These are phyloP conservation scores for Leucoraja ocellata DNA, from an alignment of 2,797 vertebrate genomes.

Conservation along the genomic window DNA sequence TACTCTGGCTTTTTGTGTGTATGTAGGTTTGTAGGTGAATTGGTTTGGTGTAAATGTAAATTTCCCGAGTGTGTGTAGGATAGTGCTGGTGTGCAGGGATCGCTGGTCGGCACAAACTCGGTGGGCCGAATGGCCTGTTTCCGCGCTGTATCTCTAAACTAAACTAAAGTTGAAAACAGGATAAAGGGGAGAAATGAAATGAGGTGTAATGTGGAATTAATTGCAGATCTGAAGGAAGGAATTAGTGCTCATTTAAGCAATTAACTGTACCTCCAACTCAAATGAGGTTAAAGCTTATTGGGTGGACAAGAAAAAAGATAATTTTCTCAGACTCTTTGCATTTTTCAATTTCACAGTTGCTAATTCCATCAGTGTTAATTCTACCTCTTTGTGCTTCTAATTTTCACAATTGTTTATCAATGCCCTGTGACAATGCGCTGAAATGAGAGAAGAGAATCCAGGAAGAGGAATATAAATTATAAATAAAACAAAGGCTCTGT, in stretches of 20 bases:
- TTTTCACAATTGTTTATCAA: not conserved
- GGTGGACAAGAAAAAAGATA: not conserved
- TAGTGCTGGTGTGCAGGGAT: no score
- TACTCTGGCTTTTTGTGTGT: no score
- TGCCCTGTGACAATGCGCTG: conserved; percentile 13
- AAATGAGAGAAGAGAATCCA: not conserved
- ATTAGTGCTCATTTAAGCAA: not conserved
- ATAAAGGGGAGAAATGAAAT: not conserved
- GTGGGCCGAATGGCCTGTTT: no score
- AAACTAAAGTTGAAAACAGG: not conserved
- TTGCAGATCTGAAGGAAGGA: not conserved
- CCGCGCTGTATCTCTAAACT: no score
- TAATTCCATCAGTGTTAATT: conserved; percentile 21
- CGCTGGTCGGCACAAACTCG: no score
- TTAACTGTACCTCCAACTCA: not conserved
- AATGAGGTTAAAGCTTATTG: not conserved
- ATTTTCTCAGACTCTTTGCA: not conserved
- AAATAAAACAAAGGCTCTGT: conserved; percentile 12
- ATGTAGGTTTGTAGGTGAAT: no score
- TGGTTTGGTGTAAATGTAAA: no score
- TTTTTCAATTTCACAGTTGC: not conserved
- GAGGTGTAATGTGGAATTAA: not conserved
- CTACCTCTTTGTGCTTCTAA: not conserved
- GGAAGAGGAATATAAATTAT: conserved; percentile 6
- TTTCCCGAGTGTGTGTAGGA: no score